A percentile compares a stretch with the other conserved stretches of the same genome.
Conservation (phyloP, 2,113 vertebrate species). For the Spea multiplicata region DNA sequence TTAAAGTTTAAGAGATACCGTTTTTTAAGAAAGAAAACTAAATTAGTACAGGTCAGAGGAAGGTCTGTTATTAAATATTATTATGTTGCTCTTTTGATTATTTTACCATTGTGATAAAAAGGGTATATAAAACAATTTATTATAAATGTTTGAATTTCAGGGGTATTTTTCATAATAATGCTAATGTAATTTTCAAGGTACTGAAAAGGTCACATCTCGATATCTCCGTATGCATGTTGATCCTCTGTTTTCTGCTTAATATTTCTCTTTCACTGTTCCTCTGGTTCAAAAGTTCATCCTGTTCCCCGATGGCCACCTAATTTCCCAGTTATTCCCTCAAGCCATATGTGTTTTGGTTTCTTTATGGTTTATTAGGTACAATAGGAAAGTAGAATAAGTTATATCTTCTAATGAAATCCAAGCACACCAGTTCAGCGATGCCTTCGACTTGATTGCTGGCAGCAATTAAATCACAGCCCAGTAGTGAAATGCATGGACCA, state of each 20-base stretch:
- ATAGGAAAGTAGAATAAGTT: constrained; percentile 85
- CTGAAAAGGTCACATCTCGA: constrained; percentile 70
- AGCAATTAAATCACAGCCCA: constrained; percentile 76
- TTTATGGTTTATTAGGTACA: constrained; percentile 86
- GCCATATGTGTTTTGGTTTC: constrained; percentile 84
- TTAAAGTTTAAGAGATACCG: constrained; percentile 52
- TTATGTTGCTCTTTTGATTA: constrained; percentile 77
- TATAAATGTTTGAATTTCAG: constrained; percentile 70
- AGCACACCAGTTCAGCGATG: constrained; percentile 72
- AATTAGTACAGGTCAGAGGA: constrained; percentile 68
- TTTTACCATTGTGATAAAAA: constrained; percentile 69
- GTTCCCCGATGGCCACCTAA: constrained; percentile 84
- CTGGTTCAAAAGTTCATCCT: constrained; percentile 84
- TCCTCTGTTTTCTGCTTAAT: constrained; percentile 73
- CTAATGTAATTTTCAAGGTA: constrained; percentile 77
- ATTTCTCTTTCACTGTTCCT: constrained; percentile 71
- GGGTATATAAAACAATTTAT: constrained; percentile 67
- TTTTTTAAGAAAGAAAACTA: constrained; percentile 70
- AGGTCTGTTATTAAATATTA: constrained; percentile 72
- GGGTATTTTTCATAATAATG: constrained; percentile 74
- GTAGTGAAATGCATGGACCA: constrained; percentile 67
- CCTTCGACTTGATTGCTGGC: constrained; percentile 75
- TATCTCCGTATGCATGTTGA: constrained; percentile 71
- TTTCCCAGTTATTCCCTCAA: constrained; percentile 85
- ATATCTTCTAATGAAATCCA: constrained; percentile 85